Percentiles rank a stretch among this genome's conserved stretches.
Evolutionary conservation across 1,140 invertebrate species (phyloP).

Genomic region (Calephelis nemesis): DNA sequence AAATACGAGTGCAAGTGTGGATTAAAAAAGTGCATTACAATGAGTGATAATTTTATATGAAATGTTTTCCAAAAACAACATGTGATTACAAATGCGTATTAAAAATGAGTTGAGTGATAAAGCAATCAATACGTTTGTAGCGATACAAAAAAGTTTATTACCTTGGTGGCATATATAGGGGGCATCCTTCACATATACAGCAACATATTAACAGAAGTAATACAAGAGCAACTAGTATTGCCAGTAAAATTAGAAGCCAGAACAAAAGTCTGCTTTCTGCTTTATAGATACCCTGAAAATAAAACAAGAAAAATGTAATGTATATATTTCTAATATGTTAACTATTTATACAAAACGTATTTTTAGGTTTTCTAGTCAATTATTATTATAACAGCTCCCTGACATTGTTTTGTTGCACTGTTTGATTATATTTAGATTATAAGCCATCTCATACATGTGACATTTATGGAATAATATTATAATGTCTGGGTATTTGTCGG

Average conservation of each 20-base stretch:
- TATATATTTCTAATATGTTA: too few relatives aligned
- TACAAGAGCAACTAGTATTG: constrained; percentile 85
- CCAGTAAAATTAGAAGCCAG: constrained; percentile 87
- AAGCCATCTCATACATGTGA: too few relatives aligned
- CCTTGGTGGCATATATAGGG: constrained; percentile 88
- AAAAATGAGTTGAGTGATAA: constrained; percentile 5
- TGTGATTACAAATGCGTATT: neutral
- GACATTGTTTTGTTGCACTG: too few relatives aligned
- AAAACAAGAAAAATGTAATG: constrained; percentile 14
- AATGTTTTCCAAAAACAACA: neutral
- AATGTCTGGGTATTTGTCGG: too few relatives aligned
- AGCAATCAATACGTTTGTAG: constrained; percentile 23
- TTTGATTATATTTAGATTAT: too few relatives aligned
- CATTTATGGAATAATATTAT: too few relatives aligned
- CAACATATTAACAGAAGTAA: constrained; percentile 86
- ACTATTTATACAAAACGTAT: too few relatives aligned
- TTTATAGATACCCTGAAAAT: constrained; percentile 83
- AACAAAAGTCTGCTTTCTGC: constrained; percentile 86
- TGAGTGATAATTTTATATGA: neutral
- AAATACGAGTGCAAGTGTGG: neutral
- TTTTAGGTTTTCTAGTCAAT: too few relatives aligned
- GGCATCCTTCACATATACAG: constrained; percentile 90
- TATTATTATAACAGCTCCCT: too few relatives aligned
- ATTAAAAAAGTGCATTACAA: constrained; percentile 6
- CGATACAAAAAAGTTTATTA: constrained; percentile 49